phyloP scores from a whole-genome alignment of 2,888 invertebrate species.

The Ischnus inquisitorius region DNA sequence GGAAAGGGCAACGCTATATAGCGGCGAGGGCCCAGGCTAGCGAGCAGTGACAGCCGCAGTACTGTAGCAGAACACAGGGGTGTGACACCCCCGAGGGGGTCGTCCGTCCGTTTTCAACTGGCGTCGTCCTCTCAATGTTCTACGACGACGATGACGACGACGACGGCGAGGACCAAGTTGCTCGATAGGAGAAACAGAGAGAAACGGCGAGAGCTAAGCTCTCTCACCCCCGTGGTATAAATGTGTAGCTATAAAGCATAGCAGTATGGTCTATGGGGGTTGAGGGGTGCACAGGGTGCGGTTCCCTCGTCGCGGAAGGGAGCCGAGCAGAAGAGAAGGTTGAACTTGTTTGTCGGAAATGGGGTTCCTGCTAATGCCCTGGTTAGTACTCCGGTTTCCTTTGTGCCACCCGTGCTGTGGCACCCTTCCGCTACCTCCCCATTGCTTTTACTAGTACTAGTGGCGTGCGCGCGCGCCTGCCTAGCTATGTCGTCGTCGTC shows the following conservation, averaged over 20 bases:
- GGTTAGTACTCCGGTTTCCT: slow-evolving; percentile 83
- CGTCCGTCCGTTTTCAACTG: slow-evolving; percentile 43
- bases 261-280: slow-evolving; percentile 18
- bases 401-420: slow-evolving; percentile 76
- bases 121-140: slow-evolving; percentile 18
- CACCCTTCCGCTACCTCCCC: slow-evolving; percentile 70
- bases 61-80: slow-evolving; percentile 44
- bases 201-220: slow-evolving; percentile 34
- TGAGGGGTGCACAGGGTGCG: slow-evolving; percentile 47
- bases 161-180: slow-evolving; percentile 37
- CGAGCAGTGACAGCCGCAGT: slow-evolving; percentile 5
- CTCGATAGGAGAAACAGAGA: slow-evolving; percentile 33
- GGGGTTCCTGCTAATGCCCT: slow-evolving; percentile 83
- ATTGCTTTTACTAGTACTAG: slow-evolving; percentile 58
- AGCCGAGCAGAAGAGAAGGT: slow-evolving; percentile 73
- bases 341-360: slow-evolving; percentile 82
- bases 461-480: slow-evolving; percentile 65
- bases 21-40: slow-evolving; percentile 19
- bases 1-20: slow-evolving; percentile 42
- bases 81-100: slow-evolving; percentile 54
- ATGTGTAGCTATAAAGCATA: not conserved
- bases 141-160: slow-evolving; percentile 35
- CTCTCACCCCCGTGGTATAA: slow-evolving; percentile 24
- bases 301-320: slow-evolving; percentile 52
- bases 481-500: slow-evolving; percentile 67